phyloP scores from a whole-genome alignment of 2,888 invertebrate genomes.

The Lasioglossum lativentre region DNA sequence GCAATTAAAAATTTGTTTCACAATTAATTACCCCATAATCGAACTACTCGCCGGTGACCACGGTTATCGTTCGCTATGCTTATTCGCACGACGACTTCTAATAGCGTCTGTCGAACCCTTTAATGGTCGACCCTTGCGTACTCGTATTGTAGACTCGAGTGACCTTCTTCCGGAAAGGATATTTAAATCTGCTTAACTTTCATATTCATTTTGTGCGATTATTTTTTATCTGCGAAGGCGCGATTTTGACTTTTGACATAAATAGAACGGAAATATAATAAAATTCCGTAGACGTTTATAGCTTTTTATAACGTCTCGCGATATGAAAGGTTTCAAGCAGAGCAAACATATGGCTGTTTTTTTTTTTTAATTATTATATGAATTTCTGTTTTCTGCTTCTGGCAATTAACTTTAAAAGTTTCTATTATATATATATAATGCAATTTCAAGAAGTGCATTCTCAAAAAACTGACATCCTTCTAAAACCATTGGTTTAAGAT shows the following conservation, averaged over 20 bases:
- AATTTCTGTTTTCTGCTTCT: too few relatives aligned
- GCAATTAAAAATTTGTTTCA: conserved; percentile 62
- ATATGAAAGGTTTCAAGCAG: not conserved
- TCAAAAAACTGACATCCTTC: not conserved
- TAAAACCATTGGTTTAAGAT: not conserved
- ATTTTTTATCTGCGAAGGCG: not conserved
- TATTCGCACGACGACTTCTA: not conserved
- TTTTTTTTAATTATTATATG: too few relatives aligned
- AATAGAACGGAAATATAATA: not conserved
- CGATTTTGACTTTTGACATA: not conserved
- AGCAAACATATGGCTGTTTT: too few relatives aligned
- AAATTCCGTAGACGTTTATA: not conserved
- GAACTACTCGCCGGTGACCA: not conserved
- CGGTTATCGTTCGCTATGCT: not conserved
- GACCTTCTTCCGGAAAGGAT: not conserved
- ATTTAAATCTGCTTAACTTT: not conserved
- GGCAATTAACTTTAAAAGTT: too few relatives aligned
- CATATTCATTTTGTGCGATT: not conserved
- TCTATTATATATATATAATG: too few relatives aligned
- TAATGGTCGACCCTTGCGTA: not conserved
- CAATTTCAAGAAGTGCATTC: too few relatives aligned
- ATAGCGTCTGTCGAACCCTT: not conserved
- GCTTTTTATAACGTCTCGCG: not conserved
- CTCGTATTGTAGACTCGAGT: not conserved
- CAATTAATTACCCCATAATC: conserved; percentile 45